Evolutionary conservation across 2,113 vertebrate species (phyloP), one percentile per base, ranked within the genome.

Genomic region (Prionailurus viverrinus): DNA sequence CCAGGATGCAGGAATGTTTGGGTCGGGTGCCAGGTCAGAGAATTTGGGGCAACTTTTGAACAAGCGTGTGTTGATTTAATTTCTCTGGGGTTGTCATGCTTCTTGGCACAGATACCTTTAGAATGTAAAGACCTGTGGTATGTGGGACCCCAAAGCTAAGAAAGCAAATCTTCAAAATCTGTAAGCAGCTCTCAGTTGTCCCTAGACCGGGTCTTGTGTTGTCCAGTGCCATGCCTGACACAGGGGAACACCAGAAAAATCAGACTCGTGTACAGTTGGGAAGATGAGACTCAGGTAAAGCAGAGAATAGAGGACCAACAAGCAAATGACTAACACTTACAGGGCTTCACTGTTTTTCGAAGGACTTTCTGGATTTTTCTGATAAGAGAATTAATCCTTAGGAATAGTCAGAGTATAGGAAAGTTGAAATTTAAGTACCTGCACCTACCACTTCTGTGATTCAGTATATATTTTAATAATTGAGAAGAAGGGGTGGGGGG

Each of bases 1-100:
- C 94, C 91, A 85, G 48, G 33, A 53, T 7, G 80, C 93, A 97
- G 93, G 96, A 98, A 96, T 96, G 88, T 96, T 97, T 95, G 84
- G 88, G 71, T 97, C 81, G 95, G 88, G 87, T 23, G 3, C 76
- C 84, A 94, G 95, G 33, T 97, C 91, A 88, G 93, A 95, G 88
- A 97, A 94, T 96, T 95, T 93, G 71, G 95, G 88, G 41, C 94
- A 61, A 84, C 73, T 97, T 98, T 95, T 90, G 33, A 96, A 94
- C 15, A 94, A 92, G 51, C 25, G 4, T 91, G 76, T 97, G 84
- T 88, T 97, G 93, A 92, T 97, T 97, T 93, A 95, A 94, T 97
- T 97, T 80, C 76, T 76, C 68, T 41, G 18, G 36, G 41, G 10
- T 15, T 78, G 65, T 95, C 76, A 93, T 33, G 41, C 74, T 97